These are phyloP conservation scores for Agriopis aurantiaria DNA, from an alignment of 2,888 invertebrate genomes.

Conservation along the genomic window DNA sequence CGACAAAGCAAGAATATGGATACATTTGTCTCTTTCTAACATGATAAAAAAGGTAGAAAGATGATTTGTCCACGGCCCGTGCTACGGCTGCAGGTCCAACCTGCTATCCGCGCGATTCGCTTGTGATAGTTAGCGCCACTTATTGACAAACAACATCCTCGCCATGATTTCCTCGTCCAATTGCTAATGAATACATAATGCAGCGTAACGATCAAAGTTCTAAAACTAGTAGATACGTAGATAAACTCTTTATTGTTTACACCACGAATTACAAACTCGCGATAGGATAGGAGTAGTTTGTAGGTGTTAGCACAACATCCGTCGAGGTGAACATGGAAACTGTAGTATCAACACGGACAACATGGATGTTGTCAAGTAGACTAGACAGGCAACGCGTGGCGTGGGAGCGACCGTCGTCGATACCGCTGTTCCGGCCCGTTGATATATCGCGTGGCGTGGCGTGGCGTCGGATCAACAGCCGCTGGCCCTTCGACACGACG, in stretches of 20 bases:
- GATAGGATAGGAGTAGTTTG: neutral
- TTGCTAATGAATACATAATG: constrained; percentile 5
- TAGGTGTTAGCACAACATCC: neutral
- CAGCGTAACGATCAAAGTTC: constrained; percentile 4
- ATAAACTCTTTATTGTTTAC: no score
- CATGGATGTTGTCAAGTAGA: constrained; percentile 1
- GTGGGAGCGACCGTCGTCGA: neutral
- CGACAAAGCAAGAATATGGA: no score
- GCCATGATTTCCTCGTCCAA: constrained; percentile 10
- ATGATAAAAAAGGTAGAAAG: no score
- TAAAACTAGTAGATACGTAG: neutral
- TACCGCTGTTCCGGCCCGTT: neutral
- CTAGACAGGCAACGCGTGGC: neutral
- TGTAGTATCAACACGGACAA: constrained; percentile 12
- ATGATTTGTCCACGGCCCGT: no score
- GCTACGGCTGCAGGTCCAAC: neutral
- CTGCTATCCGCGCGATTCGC: neutral
- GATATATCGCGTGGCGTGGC: no score
- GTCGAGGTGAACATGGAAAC: constrained; percentile 10
- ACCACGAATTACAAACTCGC: no score
- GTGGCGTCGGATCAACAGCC: no score
- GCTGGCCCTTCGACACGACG: no score
- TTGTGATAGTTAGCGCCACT: neutral
- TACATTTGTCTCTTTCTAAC: no score
- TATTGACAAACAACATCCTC: constrained; percentile 3